Percentiles rank a stretch among this genome's conserved stretches.
These are phyloP conservation scores for Triops longicaudatus DNA, from an alignment of 1,140 invertebrate species.

Conservation along the genomic window DNA sequence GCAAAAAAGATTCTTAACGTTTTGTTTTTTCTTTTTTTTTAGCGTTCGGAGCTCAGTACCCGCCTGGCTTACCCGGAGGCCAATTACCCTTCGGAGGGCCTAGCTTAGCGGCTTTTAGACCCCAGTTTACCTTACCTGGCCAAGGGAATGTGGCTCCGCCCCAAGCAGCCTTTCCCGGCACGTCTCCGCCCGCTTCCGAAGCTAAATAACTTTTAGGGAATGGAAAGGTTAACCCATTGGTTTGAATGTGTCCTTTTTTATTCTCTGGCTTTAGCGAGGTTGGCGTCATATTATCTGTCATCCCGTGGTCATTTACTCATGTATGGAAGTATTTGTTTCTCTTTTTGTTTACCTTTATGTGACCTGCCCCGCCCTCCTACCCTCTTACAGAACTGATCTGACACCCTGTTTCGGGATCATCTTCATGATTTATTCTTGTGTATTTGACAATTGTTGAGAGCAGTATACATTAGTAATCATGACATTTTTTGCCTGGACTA, in stretches of 20 bases:
- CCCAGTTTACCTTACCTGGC: slow-evolving; percentile 35
- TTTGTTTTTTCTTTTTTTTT: slow-evolving; percentile 17
- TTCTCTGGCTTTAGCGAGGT: background rate
- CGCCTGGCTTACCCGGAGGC: slow-evolving; percentile 30
- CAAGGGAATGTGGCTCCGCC: slow-evolving; percentile 28
- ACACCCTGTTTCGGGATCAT: background rate
- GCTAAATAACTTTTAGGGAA: background rate
- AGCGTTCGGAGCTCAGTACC: slow-evolving; percentile 32
- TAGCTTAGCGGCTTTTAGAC: slow-evolving; percentile 34
- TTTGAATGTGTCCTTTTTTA: background rate
- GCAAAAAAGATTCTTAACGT: background rate
- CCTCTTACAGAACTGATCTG: background rate
- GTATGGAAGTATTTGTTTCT: background rate
- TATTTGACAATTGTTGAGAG: background rate
- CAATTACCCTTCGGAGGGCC: slow-evolving; percentile 31
- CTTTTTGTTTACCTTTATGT: background rate
- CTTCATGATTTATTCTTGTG: slow-evolving; percentile 9
- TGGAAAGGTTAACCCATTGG: background rate
- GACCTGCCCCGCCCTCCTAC: background rate
- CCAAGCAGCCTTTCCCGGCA: slow-evolving; percentile 27
- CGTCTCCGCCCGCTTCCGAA: slow-evolving; percentile 22
- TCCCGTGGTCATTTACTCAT: background rate
- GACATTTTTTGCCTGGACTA: background rate
- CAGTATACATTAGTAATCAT: slow-evolving; percentile 13
- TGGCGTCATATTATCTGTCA: background rate